Percentiles rank a stretch among this genome's conserved stretches.
Conservation (phyloP, 2,113 vertebrate species). For the Syngnathoides biaculeatus region DNA sequence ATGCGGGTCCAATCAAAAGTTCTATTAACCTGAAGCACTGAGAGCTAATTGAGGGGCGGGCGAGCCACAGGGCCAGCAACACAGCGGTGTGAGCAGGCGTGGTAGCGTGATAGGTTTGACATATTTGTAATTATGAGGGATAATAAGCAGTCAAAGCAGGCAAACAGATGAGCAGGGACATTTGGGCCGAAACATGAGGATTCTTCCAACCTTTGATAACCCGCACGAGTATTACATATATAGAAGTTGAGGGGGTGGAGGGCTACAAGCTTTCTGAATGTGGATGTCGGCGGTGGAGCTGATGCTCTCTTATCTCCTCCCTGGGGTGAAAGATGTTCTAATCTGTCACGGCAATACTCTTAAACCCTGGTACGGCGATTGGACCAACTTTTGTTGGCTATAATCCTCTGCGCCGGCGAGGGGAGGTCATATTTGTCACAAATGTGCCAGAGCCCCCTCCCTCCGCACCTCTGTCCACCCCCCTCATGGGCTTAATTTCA, state of each 20-base stretch:
- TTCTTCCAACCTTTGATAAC: slow-evolving; percentile 35
- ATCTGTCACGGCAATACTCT: slow-evolving; percentile 63
- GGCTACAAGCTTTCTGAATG: slow-evolving; percentile 49
- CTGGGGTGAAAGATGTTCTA: slow-evolving; percentile 66
- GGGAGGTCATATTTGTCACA: slow-evolving; percentile 77
- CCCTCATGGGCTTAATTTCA: slow-evolving; percentile 62
- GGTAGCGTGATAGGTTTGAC: slow-evolving; percentile 32
- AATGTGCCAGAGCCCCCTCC: slow-evolving; percentile 32
- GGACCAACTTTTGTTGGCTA: slow-evolving; percentile 70
- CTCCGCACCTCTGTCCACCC: background rate
- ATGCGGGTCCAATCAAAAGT: slow-evolving; percentile 65
- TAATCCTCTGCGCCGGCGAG: slow-evolving; percentile 66
- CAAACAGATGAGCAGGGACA: slow-evolving; percentile 32
- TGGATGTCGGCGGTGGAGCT: slow-evolving; percentile 45
- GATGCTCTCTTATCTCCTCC: slow-evolving; percentile 67
- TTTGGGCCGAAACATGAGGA: slow-evolving; percentile 4
- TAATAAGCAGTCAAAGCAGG: slow-evolving; percentile 35
- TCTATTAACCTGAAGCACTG: slow-evolving; percentile 68
- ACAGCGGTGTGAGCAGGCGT: slow-evolving; percentile 20
- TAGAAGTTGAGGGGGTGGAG: slow-evolving; percentile 8
- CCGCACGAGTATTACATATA: slow-evolving; percentile 14
- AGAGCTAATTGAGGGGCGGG: slow-evolving; percentile 61
- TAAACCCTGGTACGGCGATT: slow-evolving; percentile 62
- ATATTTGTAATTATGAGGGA: slow-evolving; percentile 58
- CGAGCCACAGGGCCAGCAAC: slow-evolving; percentile 24